Evolutionary conservation across 1,140 invertebrate genomes (phyloP), one percentile per base, ranked within the genome.

Genomic region (Colletes gigas): DNA sequence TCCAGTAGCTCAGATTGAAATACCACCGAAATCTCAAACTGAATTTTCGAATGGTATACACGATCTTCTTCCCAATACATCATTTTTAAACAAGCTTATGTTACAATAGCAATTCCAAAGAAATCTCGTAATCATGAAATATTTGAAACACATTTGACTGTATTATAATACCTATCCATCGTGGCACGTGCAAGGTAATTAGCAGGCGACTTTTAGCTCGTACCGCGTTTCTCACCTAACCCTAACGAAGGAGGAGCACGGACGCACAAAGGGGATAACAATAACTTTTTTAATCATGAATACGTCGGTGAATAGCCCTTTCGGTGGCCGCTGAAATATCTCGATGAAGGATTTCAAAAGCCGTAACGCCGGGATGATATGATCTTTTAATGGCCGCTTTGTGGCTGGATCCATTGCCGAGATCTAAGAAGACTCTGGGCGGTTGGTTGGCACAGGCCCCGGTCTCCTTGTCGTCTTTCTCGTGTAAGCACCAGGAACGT

Each of bases 361-460:
- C 87, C 83, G 85, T 80, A 86, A 81, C 39, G 80, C 62, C 83
- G 88, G 65, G 87, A 88, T 90, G 93, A 93, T 93, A 93, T 93
- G 92, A 93, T 93, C 93, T 93, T 93, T 93, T 93, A 93, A 93
- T 93, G 91, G 92, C 84, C 79, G 92, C 92, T 93, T 93, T 93
- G 92, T 92, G 92, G 92, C 86, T 87, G 90, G 89, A 93, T 92
- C 90, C 91, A 93, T 92, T 89, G 91, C 89, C 68, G 86, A 91
- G 92, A 92, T 93, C 92, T 91, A 91, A 90, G 89, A 88, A 92
- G 89, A 79, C 82, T 65, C 55, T 71, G 71, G 85, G 30, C 70
- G 84, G 83, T 86, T 89, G 89, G 88, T 67, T 88, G 83, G 80
- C 83, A 73, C 78, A 82, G 83, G 72, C 87, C 86, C 76, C 75